Conservation (phyloP, 2,888 invertebrate genomes). For the Argynnis bischoffii region DNA sequence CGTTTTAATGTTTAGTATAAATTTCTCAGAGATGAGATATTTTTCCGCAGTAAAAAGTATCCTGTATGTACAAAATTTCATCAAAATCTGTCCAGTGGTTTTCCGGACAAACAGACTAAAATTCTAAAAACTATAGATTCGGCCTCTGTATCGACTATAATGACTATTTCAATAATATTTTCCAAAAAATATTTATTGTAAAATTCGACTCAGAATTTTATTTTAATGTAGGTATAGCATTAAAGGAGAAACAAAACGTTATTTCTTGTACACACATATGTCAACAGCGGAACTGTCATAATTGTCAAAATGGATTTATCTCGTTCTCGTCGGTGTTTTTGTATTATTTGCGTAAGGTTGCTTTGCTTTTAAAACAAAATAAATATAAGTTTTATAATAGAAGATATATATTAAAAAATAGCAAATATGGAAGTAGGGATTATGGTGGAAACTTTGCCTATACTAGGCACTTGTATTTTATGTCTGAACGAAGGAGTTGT, state of each 20-base stretch:
- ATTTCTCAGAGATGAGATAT: too few relatives aligned
- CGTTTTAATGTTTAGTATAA: too few relatives aligned
- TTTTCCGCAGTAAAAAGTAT: too few relatives aligned
- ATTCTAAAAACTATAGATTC: too few relatives aligned
- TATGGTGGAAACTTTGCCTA: constrained; percentile 67
- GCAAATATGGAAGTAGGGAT: constrained; percentile 51
- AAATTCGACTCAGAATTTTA: too few relatives aligned
- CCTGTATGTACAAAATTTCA: too few relatives aligned
- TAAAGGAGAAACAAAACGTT: constrained; percentile 5
- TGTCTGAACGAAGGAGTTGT: constrained; percentile 69
- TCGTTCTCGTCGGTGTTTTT: constrained; percentile 18
- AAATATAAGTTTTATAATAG: constrained; percentile 3
- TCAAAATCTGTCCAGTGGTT: too few relatives aligned
- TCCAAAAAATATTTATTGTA: too few relatives aligned
- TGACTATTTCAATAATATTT: too few relatives aligned
- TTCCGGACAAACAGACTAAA: too few relatives aligned
- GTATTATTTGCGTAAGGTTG: constrained; percentile 13
- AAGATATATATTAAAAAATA: constrained; percentile 10
- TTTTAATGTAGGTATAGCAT: too few relatives aligned
- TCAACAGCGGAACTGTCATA: constrained; percentile 12
- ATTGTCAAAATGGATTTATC: constrained; percentile 16
- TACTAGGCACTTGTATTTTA: constrained; percentile 70
- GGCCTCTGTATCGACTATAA: too few relatives aligned
- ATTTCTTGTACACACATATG: constrained; percentile 11
- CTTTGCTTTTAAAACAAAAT: constrained; percentile 13